Percentiles rank a stretch among this genome's conserved stretches.
phyloP scores from a whole-genome alignment of 1,140 invertebrate genomes.

The Pogonomyrmex californicus region DNA sequence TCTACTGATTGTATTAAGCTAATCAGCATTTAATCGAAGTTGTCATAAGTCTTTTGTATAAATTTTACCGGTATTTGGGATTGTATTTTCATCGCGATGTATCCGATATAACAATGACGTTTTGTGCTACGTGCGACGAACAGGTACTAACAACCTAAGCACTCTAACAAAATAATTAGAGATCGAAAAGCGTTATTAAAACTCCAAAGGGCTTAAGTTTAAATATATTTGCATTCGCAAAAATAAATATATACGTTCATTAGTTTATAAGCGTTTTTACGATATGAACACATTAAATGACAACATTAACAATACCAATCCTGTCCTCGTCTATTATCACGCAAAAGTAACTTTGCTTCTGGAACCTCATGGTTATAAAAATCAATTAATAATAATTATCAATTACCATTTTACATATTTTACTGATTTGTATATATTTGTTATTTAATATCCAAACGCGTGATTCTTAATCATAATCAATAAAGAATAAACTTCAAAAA shows the following conservation, averaged over 20 bases:
- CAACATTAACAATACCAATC: constrained; percentile 45
- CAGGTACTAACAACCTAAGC: constrained; percentile 34
- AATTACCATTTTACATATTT: not conserved
- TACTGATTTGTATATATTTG: not conserved
- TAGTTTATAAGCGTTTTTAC: constrained; percentile 54
- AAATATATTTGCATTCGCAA: constrained; percentile 27
- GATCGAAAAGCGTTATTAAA: constrained; percentile 17
- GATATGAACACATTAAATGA: constrained; percentile 57
- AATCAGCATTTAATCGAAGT: not conserved
- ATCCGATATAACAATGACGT: not conserved
- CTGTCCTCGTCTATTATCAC: not conserved
- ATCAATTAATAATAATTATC: not conserved
- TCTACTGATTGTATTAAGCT: not conserved
- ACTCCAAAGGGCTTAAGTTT: constrained; percentile 20
- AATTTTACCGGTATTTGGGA: not conserved
- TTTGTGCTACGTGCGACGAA: not conserved
- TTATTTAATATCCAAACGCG: not conserved
- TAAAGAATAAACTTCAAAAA: not conserved
- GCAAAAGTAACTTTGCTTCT: not conserved
- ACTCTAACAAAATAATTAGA: constrained; percentile 21
- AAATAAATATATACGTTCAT: constrained; percentile 51
- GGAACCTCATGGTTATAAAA: not conserved
- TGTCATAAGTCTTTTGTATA: not conserved
- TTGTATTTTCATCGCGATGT: not conserved
- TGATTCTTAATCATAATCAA: not conserved